Conservation (phyloP, 1,140 invertebrate genomes). For the Gonioctena quinquepunctata region DNA sequence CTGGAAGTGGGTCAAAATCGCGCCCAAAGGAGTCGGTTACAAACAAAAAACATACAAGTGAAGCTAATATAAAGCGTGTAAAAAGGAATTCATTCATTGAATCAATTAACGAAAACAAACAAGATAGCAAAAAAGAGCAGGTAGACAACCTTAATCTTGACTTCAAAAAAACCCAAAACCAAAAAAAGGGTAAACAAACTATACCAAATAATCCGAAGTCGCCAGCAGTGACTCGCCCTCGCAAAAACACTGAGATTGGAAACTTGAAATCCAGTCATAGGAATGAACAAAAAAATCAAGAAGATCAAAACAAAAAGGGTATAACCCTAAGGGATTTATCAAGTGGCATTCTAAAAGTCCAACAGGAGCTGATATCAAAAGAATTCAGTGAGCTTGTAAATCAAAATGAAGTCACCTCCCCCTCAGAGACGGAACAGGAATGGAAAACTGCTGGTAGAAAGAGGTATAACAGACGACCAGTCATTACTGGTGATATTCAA, state of each 20-base stretch:
- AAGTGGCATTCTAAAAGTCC: neutral
- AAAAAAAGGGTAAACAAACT: neutral
- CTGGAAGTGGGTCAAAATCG: too few species aligned
- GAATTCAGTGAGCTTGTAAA: neutral
- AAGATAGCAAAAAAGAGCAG: conserved; percentile 2
- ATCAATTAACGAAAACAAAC: neutral
- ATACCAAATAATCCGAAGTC: neutral
- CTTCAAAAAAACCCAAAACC: neutral
- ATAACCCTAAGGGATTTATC: neutral
- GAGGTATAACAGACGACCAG: too few species aligned
- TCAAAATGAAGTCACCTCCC: neutral
- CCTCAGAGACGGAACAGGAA: too few species aligned
- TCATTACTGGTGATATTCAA: too few species aligned
- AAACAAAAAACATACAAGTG: too few species aligned
- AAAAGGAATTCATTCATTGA: neutral
- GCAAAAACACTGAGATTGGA: neutral
- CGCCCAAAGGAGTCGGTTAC: too few species aligned
- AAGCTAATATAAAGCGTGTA: too few species aligned
- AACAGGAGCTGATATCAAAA: neutral
- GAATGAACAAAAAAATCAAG: neutral
- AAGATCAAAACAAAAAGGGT: conserved; percentile 3
- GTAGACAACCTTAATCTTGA: neutral
- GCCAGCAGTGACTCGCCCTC: neutral
- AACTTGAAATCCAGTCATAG: neutral
- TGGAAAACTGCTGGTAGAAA: too few species aligned